Evolutionary conservation across 1,140 invertebrate genomes (phyloP), one percentile per base, ranked within the genome.

Genomic region (Drosophila leontia): DNA sequence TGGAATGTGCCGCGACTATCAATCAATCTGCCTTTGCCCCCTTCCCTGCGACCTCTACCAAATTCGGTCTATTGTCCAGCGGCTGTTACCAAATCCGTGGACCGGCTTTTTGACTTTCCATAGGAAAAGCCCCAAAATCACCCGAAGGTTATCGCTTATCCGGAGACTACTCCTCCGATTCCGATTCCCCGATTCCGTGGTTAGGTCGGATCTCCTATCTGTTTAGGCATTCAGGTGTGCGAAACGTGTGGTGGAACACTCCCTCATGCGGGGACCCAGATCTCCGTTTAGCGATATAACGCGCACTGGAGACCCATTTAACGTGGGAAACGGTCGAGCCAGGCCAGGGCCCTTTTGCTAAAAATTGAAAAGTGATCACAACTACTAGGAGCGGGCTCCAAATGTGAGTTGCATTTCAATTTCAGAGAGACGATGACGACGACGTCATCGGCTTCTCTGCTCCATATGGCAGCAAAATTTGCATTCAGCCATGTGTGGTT

Each of bases 1-100:
- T 81, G 85, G 85, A 90, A 88, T 88, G 85, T 88, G 85, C 85
- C 85, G 71, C 67, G 85, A 88, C 85, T 88, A 88, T 88, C 85
- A 88, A 88, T 88, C 85, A 88, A 78, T 82, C 83, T 69, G 53
- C 42, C 37, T n/a, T 65, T 80, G 68, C 57, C 78, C 67, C 85
- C 81, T 72, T 65, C 65, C 65, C 39, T 34, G 45, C 37, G 19
- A n/a, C 29, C 42, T 45, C 47, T 45, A 59, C 65, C 67, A 77
- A 82, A 75, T 68, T 60, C 63, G 55, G 59, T 79, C 75, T 79
- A 74, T 80, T 80, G 77, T 80, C 75, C 61, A 61, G 69, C 68
- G 47, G 35, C 56, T 56, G 56, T 79, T 79, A 74, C 60, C 69
- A 65, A 62, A 77, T 63, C 75, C 56, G 65, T 78, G 32, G 64